These are phyloP conservation scores for Ennomos quercinarius DNA, from an alignment of 2,888 invertebrate genomes.

Conservation along the genomic window DNA sequence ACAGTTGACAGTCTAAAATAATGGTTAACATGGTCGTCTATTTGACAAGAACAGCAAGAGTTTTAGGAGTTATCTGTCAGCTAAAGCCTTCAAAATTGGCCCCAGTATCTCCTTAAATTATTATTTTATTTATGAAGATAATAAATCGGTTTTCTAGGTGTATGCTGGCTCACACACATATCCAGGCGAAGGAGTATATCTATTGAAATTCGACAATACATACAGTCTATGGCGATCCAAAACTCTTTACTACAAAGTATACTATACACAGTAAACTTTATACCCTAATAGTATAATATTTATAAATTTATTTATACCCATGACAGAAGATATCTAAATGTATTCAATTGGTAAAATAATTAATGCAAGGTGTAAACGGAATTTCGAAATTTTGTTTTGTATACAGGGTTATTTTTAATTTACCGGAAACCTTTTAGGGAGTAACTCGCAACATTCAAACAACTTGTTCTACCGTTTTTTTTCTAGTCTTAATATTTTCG, in stretches of 20 bases:
- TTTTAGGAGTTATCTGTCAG: no score
- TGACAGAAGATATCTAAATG: slow-evolving; percentile 47
- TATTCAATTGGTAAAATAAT: slow-evolving; percentile 10
- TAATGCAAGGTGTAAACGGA: slow-evolving; percentile 2
- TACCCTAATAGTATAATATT: slow-evolving; percentile 39
- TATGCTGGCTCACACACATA: slow-evolving; percentile 99
- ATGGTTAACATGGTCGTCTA: no score
- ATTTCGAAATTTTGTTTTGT: neutral
- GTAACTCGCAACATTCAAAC: no score
- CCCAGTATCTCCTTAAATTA: no score
- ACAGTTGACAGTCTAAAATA: no score
- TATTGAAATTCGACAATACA: slow-evolving; percentile 99
- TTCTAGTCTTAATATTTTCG: no score
- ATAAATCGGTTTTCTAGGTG: slow-evolving; percentile 81
- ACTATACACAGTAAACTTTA: slow-evolving; percentile 92
- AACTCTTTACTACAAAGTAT: slow-evolving; percentile 99
- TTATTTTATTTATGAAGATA: no score
- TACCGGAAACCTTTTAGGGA: no score
- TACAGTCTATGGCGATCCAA: slow-evolving; percentile 99
- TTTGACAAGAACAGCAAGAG: no score
- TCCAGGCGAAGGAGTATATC: slow-evolving; percentile 98
- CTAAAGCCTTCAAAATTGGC: no score
- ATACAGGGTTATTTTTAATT: no score
- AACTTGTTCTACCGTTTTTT: no score
- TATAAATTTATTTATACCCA: slow-evolving; percentile 45